Percentiles rank a stretch among this genome's conserved stretches.
Conservation (phyloP, 2,113 vertebrate species). For the Gambusia affinis region DNA sequence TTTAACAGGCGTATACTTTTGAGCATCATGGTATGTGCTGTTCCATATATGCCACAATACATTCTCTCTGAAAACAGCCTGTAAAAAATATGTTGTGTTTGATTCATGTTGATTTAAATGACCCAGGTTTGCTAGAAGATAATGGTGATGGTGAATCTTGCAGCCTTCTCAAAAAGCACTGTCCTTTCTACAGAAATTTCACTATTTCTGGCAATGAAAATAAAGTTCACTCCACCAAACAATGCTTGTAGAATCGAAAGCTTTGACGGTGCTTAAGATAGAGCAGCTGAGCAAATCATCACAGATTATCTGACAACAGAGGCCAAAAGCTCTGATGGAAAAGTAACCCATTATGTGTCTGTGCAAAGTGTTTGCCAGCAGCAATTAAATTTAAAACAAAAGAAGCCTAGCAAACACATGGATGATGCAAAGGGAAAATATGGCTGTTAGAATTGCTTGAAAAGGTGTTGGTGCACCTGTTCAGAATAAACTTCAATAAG, state of each 20-base stretch:
- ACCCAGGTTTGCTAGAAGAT: too few relatives aligned
- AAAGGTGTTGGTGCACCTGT: neutral
- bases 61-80: too few relatives aligned
- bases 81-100: too few relatives aligned
- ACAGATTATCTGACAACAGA: neutral
- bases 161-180: neutral
- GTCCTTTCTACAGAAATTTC: neutral
- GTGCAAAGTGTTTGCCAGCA: neutral
- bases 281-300: neutral
- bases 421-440: neutral
- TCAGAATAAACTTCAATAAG: neutral
- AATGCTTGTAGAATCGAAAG: neutral
- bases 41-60: too few relatives aligned
- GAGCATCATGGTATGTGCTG: too few relatives aligned
- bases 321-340: neutral
- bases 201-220: neutral
- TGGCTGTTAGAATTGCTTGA: neutral
- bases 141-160: neutral
- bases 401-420: neutral
- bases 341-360: neutral
- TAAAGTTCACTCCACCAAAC: neutral
- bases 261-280: neutral
- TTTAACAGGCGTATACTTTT: too few relatives aligned
- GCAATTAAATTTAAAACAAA: neutral
- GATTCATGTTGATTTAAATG: too few relatives aligned